Evolutionary conservation across 2,888 invertebrate species (phyloP), one percentile per base, ranked within the genome.

Genomic region (Nemotelus nigrinus): DNA sequence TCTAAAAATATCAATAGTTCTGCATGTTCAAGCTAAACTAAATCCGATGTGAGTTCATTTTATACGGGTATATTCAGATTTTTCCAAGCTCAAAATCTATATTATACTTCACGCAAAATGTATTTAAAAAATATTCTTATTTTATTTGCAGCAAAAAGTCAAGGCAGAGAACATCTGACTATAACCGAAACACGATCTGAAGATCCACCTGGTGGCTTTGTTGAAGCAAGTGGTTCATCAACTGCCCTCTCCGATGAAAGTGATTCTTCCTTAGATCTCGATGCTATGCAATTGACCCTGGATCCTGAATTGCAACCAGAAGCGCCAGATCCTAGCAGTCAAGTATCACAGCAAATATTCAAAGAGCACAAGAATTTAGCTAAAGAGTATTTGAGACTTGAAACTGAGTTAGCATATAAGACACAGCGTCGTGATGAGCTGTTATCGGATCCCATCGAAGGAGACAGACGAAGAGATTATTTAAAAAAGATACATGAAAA

Each of bases 351-450:
- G 85, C 90, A 93, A 81, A 94, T 97, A 83, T 97, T 94, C 85
- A 92, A 96, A 81, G 94, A 96, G 83, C 97, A 97, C 85, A 94
- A 94, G 84, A 90, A 94, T 87, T 88, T 96, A 81, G 96, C 96
- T 78, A 92, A 95, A 86, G 95, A 97, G 87, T 96, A 95, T 88
- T 90, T 96, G 78, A 93, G 93, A 87, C 94, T 95, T 82, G 95
- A 96, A 88, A 95, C 95, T 55, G 95, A 96, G 88, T 89, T 96
- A 79, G 94, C 94, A 55, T 92, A 94, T 83, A 89, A 95, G 78
- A 91, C 92, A 80, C 93, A 94, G 84, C 92, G 94, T 82, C 94
- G 93, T 87, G 91, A 93, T 81, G 92, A 93, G 84, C 88, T 95
- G 80, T 90, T 94, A 79, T 84, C 87, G 84, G 85, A 86, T 81